Base-by-base conservation (phyloP, 1,140 invertebrate species). In the Brachionus rotundiformis region DNA sequence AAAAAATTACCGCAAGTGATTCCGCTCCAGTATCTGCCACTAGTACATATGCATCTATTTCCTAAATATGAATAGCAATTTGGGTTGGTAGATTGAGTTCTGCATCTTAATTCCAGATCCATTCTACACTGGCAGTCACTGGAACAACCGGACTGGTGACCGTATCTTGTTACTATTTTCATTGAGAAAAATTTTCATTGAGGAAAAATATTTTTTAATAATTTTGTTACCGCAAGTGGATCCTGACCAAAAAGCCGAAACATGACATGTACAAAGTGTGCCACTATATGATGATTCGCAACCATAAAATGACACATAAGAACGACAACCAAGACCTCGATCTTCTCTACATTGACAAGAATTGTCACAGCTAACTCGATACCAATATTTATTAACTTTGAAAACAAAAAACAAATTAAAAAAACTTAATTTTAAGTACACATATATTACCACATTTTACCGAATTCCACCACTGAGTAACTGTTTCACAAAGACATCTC, bases 311-410 rank as follows among this genome's bases (percentile, higher is more conserved):
- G 0, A 13, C 29, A 2, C 6, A 33, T 68, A 33, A n/a, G 3
- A 2, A n/a, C 63, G 27, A 68, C 63, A 68, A 19, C 8, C 31
- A 33, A 68, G 31, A 2, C 63, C 63, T 10, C 33, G 36, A 31
- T 68, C 63, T 33, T 68, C 27, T 8, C 63, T 68, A 39, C 63
- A 68, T 68, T 68, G 31, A 68, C 31, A 68, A 31, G 47, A 7
- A 19, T 19, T 19, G 2, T 16, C 47, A 19, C 47, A 54, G 8
- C 5, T 54, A 54, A 7, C 2, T 6, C 7, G 2, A 68, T 33
- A 16, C 31, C 29, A 36, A 19, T n/a, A 71, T 36, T 36, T 36
- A 71, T 23, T 41, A 6, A 36, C 16, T 36, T 27, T 2, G n/a
- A 29, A 29, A 11, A 16, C 4, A 5, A 13, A 13, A 8, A n/a